These are phyloP conservation scores for Shinisaurus crocodilurus DNA, from an alignment of 2,113 vertebrate genomes.

Conservation along the genomic window DNA sequence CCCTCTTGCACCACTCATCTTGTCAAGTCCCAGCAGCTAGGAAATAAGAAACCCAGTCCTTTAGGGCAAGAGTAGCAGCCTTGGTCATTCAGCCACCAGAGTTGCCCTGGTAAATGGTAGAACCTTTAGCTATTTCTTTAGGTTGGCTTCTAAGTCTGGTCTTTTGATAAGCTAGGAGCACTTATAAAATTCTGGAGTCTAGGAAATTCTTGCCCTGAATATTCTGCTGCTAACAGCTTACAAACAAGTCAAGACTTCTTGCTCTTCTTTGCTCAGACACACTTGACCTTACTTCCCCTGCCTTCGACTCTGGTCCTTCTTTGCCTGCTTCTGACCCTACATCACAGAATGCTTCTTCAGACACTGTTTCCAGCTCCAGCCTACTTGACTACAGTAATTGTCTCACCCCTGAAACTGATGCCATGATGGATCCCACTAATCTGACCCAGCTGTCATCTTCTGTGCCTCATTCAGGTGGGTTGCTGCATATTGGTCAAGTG, in stretches of 20 bases:
- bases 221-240: not conserved
- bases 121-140: not conserved
- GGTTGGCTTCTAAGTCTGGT: not conserved
- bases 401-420: slow-evolving; percentile 20
- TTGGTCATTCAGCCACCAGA: not conserved
- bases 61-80: not conserved
- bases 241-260: slow-evolving; percentile 15
- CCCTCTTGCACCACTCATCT: not conserved
- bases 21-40: not conserved
- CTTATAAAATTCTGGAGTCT: not conserved
- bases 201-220: not conserved
- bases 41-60: not conserved
- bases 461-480: slow-evolving; percentile 27
- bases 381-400: slow-evolving; percentile 22
- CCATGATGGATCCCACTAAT: slow-evolving; percentile 3
- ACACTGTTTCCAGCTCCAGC: slow-evolving; percentile 27
- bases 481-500: not conserved
- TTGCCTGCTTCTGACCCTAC: slow-evolving; percentile 21
- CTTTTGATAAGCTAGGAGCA: not conserved
- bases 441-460: slow-evolving; percentile 4
- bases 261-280: slow-evolving; percentile 36
- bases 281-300: slow-evolving; percentile 17
- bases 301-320: not conserved
- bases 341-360: slow-evolving; percentile 16
- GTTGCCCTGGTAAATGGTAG: not conserved